Base-by-base conservation (phyloP, 2,113 vertebrate species). In the Lophius piscatorius region DNA sequence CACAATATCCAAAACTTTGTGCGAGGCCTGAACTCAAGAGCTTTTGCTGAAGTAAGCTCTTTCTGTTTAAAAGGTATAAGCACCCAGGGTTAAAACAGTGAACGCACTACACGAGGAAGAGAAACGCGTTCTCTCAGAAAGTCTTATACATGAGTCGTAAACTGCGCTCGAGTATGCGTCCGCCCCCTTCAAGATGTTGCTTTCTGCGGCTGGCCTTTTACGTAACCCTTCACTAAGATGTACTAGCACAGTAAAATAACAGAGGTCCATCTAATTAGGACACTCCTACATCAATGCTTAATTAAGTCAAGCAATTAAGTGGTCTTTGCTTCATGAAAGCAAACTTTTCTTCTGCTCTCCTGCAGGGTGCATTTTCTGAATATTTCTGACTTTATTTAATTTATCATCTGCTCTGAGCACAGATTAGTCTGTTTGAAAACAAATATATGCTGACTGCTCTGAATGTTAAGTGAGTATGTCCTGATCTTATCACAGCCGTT, bases 1-100 rank as follows among this genome's bases (percentile, higher is more conserved):
- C 89, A 87, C 64, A 82, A 88, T 76, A 82, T 73, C 74, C 80
- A 79, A 67, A 85, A 69, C 76, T 78, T 74, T 65, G 74, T 73
- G 82, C 80, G 81, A 78, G 66, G 52, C 70, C 78, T 72, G 47
- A 68, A 62, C 77, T 65, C 80, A 51, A 41, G 18, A 26, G 58
- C 50, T 81, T 78, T 51, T 79, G 86, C 88, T 89, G 76, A 86
- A 87, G 80, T 84, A 79, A 83, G 82, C 76, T 69, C 42, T 89
- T 88, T 87, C 71, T 67, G 65, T 81, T 87, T 80, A 82, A 76
- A 66, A 75, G 74, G 87, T 78, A 84, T 83, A 73, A 83, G 66
- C 65, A 75, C 70, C 71, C 75, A 66, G 76, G 80, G 81, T 86
- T 87, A 81, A 84, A 88, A 81, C 82, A 79, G 76, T 83, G 73